Base-by-base conservation (phyloP, 2,113 vertebrate species). In the Beaufortia kweichowensis region DNA sequence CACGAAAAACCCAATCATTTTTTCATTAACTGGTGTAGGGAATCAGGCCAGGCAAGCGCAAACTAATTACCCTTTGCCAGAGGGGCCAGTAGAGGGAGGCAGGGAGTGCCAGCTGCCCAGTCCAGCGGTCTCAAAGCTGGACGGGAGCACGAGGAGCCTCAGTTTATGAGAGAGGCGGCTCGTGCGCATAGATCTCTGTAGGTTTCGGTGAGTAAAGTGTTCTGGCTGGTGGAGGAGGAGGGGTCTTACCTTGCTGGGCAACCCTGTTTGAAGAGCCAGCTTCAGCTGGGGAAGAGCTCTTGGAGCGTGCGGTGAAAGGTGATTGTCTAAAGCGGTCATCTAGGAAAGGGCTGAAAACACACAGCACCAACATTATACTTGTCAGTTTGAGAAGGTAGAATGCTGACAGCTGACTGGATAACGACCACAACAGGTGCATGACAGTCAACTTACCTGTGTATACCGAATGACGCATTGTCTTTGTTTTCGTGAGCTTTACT, bases 261-360 rank as follows among this genome's bases (percentile, higher is more conserved):
- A 88, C 88, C 87, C 94, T 93, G 90, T 92, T 92, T 17, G 94
- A 97, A 67, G 93, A 93, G 86, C 90, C 67, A 82, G 92, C 87
- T 83, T 97, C 96, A 62, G 85, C 91, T 76, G 96, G 92, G 84
- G 95, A 93, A 82, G 94, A 92, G 86, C 96, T 96, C 94, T 96
- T 98, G 86, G 95, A 94, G 87, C 91, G 94, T 84, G 92, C 94
- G 93, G 93, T 95, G 90, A 96, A 97, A 19, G 95, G 95, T 93
- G 96, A 98, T 98, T 98, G 96, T 98, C 96, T 96, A 93, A 96
- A 98, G 65, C 93, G 92, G 82, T 98, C 96, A 86, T 98, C 96
- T 92, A 98, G 94, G 90, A 94, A 99, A 70, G 96, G 94, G 91
- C 96, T 99, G 88, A 23, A 84, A 86, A 31, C 59, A 65, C 35